phyloP scores from a whole-genome alignment of 2,888 invertebrate species.

The Apotomis turbidana region DNA sequence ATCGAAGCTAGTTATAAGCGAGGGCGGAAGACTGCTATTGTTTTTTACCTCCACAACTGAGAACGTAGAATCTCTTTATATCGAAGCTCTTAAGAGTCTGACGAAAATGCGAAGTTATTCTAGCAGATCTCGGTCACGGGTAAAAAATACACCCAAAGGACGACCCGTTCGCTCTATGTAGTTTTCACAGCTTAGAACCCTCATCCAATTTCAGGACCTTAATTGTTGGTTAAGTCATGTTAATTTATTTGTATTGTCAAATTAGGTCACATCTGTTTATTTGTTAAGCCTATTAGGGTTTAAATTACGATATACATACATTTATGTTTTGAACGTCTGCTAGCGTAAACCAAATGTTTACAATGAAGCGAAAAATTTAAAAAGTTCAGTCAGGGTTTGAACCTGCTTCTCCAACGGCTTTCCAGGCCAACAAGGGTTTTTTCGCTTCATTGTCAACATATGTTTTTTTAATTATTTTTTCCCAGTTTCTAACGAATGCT shows the following conservation, averaged over 20 bases:
- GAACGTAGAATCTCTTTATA: background rate
- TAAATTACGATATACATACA: background rate
- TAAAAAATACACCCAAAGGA: too few species aligned
- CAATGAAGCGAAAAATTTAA: too few species aligned
- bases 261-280: background rate
- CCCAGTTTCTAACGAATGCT: too few species aligned
- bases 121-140: too few species aligned
- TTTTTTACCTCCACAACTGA: background rate
- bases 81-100: background rate
- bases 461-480: too few species aligned
- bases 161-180: background rate
- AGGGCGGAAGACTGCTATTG: background rate
- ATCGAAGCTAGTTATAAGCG: conserved; percentile 19
- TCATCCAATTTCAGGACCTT: background rate
- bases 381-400: too few species aligned
- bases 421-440: too few species aligned
- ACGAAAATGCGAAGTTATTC: background rate
- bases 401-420: too few species aligned
- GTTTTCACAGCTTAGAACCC: background rate
- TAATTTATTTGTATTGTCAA: background rate
- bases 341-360: too few species aligned
- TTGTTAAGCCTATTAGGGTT: background rate
- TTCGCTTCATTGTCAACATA: too few species aligned
- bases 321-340: too few species aligned
- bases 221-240: background rate